phyloP scores from a whole-genome alignment of 2,113 vertebrate genomes.

The Chiloscyllium plagiosum region DNA sequence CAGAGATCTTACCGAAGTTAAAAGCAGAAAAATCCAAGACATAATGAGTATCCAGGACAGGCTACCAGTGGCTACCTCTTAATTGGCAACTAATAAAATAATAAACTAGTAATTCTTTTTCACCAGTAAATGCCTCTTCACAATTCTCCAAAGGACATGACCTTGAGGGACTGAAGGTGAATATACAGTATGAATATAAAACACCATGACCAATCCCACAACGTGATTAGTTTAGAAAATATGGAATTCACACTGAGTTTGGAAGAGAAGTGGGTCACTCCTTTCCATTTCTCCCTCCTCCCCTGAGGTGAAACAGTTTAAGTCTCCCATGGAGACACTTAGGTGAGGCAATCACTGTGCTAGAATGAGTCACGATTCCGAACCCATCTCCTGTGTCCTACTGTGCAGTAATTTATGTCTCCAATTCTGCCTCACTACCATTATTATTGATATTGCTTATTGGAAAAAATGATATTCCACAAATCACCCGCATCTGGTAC shows the following conservation, averaged over 20 bases:
- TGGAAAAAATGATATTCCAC: neutral
- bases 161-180: no score
- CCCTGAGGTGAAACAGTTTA: neutral
- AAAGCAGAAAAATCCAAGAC: no score
- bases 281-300: neutral
- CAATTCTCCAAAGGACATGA: no score
- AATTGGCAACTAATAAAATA: no score
- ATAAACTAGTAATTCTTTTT: no score
- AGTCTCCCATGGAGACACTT: neutral
- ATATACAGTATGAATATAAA: neutral
- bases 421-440: neutral
- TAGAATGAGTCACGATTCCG: neutral
- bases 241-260: neutral
- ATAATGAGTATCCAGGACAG: no score
- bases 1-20: no score
- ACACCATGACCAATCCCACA: neutral
- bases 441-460: neutral
- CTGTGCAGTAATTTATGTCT: neutral
- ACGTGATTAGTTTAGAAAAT: neutral
- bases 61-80: no score
- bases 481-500: neutral
- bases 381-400: neutral
- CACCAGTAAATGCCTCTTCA: no score
- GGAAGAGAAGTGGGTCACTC: neutral
- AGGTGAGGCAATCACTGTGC: neutral